Evolutionary conservation across 1,140 invertebrate species (phyloP).

Genomic region (Idris sp.): DNA sequence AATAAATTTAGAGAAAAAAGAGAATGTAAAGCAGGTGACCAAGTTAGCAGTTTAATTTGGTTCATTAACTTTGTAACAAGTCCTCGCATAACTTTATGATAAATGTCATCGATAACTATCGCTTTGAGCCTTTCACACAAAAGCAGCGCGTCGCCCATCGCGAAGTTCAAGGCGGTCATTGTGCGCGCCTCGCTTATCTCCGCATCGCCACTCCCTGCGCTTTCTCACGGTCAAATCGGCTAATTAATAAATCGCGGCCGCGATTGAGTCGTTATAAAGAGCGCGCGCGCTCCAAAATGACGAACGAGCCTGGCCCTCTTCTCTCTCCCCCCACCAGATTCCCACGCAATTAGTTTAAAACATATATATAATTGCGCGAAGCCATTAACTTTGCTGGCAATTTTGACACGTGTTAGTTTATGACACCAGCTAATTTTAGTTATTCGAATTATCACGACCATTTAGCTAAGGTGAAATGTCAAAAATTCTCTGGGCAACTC

Average conservation of each 20-base stretch:
- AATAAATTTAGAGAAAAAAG: too few species aligned
- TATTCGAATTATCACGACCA: constrained; percentile 4
- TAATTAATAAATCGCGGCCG: constrained; percentile 38
- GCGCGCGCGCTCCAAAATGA: constrained; percentile 5
- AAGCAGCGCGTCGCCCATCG: constrained; percentile 26
- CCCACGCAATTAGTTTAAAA: background rate
- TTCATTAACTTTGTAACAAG: constrained; percentile 53
- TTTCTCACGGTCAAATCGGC: constrained; percentile 32
- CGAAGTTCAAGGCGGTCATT: constrained; percentile 52
- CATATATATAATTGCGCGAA: constrained; percentile 28
- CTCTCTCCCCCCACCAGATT: too few species aligned
- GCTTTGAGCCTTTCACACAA: constrained; percentile 37
- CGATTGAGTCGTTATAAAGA: background rate
- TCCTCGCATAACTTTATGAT: constrained; percentile 38
- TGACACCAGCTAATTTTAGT: constrained; percentile 30
- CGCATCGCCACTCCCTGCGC: constrained; percentile 3
- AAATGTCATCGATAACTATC: constrained; percentile 48
- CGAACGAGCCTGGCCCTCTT: too few species aligned
- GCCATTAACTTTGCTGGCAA: constrained; percentile 1
- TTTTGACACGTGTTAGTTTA: constrained; percentile 34
- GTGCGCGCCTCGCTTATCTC: constrained; percentile 22
- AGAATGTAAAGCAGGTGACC: constrained; percentile 2
- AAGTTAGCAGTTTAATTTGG: constrained; percentile 44
- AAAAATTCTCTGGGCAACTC: constrained; percentile 7
- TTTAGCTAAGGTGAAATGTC: constrained; percentile 26